Conservation (phyloP, 2,113 vertebrate genomes). For the Calyptomena viridis region DNA sequence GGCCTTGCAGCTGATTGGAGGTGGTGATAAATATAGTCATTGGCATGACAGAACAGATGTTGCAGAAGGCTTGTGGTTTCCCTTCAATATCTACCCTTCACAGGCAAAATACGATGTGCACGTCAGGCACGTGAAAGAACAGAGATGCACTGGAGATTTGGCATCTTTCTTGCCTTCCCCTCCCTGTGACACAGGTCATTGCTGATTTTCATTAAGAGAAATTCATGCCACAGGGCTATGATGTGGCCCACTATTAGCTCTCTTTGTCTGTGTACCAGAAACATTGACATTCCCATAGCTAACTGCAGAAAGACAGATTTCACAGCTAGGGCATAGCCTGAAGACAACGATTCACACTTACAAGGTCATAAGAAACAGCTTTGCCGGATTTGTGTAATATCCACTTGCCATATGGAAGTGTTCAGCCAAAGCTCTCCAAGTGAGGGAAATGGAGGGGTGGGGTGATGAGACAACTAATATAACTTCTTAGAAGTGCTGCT, state of each 20-base stretch:
- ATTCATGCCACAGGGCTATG: neutral
- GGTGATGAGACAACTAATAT: neutral
- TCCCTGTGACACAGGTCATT: accelerated
- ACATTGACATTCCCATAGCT: neutral
- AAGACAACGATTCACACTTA: neutral
- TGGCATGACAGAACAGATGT: conserved; percentile 7
- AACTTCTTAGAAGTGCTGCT: neutral
- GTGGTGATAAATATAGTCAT: neutral
- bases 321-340: neutral
- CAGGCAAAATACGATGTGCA: neutral
- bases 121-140: accelerated
- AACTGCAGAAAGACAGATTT: neutral
- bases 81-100: neutral
- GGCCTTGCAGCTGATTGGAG: neutral
- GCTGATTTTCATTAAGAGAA: neutral
- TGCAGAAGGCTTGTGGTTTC: neutral
- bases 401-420: neutral
- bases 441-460: neutral
- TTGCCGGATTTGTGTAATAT: neutral
- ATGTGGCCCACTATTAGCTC: neutral
- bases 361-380: neutral
- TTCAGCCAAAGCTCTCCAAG: neutral
- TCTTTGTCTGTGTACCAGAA: neutral
- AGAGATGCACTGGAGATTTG: neutral
- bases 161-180: neutral